phyloP scores from a whole-genome alignment of 2,113 vertebrate species.

The Ariopsis seemanni region DNA sequence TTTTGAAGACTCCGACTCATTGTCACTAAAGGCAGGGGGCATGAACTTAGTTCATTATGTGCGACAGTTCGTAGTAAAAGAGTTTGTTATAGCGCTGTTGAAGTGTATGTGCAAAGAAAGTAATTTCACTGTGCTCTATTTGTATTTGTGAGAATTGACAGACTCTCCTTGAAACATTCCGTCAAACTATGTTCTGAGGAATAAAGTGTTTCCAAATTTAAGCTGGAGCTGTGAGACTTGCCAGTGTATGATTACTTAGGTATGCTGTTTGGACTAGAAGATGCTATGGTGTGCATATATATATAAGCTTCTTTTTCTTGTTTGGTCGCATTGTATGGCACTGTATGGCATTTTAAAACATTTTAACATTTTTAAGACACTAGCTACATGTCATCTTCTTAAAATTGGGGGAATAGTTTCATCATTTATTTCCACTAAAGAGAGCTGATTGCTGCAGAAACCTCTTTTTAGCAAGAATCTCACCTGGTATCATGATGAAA shows the following conservation, averaged over 20 bases:
- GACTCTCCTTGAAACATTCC: background rate
- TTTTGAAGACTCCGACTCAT: too few species aligned
- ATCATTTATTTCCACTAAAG: conserved; percentile 60
- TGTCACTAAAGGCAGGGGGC: too few species aligned
- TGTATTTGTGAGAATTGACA: background rate
- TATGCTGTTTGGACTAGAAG: background rate
- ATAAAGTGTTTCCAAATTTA: background rate
- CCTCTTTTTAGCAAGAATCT: background rate
- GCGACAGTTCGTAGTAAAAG: too few species aligned
- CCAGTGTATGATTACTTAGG: background rate
- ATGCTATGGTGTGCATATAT: background rate
- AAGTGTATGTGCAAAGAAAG: background rate
- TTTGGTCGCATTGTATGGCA: background rate
- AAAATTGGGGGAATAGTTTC: conserved; percentile 56
- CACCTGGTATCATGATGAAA: background rate
- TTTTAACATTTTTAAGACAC: background rate
- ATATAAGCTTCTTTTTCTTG: background rate
- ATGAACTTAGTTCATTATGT: too few species aligned
- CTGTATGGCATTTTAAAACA: too few species aligned
- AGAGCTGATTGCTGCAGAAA: background rate
- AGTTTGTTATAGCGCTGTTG: too few species aligned
- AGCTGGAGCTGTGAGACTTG: background rate
- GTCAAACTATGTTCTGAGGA: background rate
- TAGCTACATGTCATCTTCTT: background rate
- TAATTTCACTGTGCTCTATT: background rate